Percentiles rank a stretch among this genome's conserved stretches.
phyloP scores from a whole-genome alignment of 2,888 invertebrate genomes.

The Hofmannophila pseudospretella region DNA sequence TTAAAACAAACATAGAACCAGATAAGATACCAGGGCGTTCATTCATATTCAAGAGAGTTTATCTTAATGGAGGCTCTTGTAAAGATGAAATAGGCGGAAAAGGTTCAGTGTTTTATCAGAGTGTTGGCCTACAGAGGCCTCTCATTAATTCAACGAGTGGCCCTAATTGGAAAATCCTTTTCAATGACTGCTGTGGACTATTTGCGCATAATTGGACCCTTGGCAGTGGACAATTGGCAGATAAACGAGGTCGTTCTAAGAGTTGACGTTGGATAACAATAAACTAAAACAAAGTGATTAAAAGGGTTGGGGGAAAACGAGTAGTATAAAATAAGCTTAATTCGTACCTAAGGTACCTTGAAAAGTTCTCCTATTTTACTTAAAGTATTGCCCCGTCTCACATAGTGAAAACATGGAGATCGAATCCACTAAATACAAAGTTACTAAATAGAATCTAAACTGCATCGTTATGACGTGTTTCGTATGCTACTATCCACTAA shows the following conservation, averaged over 20 bases:
- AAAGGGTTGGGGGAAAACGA: no score
- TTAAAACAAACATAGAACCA: slow-evolving; percentile 17
- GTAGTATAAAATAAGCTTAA: no score
- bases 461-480: no score
- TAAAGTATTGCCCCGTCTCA: no score
- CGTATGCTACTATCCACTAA: no score
- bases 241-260: slow-evolving; percentile 38
- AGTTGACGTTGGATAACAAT: slow-evolving; percentile 18
- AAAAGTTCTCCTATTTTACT: no score
- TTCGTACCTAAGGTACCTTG: no score
- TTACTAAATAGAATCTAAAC: no score
- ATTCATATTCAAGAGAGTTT: slow-evolving; percentile 27
- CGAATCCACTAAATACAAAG: no score
- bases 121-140: slow-evolving; percentile 35
- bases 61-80: slow-evolving; percentile 28
- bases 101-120: slow-evolving; percentile 46
- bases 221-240: slow-evolving; percentile 43
- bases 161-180: slow-evolving; percentile 60
- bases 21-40: slow-evolving; percentile 18
- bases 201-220: slow-evolving; percentile 58
- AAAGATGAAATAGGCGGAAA: slow-evolving; percentile 38
- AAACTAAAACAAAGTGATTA: neutral
- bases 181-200: slow-evolving; percentile 44
- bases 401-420: no score
- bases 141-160: slow-evolving; percentile 55